Percentiles rank a stretch among this genome's conserved stretches.
Evolutionary conservation across 2,888 invertebrate genomes (phyloP).

Genomic region (Sinodicranocentrus sp.): DNA sequence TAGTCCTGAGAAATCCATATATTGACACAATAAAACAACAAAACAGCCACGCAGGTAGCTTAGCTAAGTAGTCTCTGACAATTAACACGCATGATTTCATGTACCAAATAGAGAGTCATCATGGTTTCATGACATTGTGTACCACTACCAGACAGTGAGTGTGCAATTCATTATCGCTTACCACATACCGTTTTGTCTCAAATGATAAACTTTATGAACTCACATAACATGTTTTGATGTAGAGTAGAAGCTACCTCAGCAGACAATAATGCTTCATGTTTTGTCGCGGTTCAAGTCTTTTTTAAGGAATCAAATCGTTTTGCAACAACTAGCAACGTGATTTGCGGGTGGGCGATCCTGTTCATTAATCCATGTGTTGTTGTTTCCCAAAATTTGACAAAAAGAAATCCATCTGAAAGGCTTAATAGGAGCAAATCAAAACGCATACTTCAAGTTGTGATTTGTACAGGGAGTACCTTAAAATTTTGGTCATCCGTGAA

Average conservation of each 20-base stretch:
- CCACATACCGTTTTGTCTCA: slow-evolving; percentile 35
- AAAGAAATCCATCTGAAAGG: slow-evolving; percentile 1
- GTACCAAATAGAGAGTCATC: not conserved
- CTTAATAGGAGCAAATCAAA: not conserved
- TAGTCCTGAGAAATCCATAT: too few relatives aligned
- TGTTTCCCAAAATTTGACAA: slow-evolving; percentile 23
- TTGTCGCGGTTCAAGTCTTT: not conserved
- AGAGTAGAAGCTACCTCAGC: not conserved
- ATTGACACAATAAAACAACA: slow-evolving; percentile 15
- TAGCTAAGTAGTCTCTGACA: not conserved
- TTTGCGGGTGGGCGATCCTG: slow-evolving; percentile 41
- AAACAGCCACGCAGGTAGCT: not conserved
- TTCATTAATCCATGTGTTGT: slow-evolving; percentile 19
- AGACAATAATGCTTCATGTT: not conserved
- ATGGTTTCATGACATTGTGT: slow-evolving; percentile 4
- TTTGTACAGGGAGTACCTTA: slow-evolving; percentile 21
- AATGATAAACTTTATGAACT: not conserved
- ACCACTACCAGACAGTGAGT: not conserved
- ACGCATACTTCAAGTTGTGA: not conserved
- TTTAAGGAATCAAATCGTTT: not conserved
- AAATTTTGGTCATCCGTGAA: slow-evolving; percentile 24
- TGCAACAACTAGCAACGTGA: slow-evolving; percentile 21
- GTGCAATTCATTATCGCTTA: slow-evolving; percentile 23
- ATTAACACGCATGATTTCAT: slow-evolving; percentile 46
- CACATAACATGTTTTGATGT: not conserved